These are phyloP conservation scores for Lapara coniferarum DNA, from an alignment of 2,888 invertebrate species.

Conservation along the genomic window DNA sequence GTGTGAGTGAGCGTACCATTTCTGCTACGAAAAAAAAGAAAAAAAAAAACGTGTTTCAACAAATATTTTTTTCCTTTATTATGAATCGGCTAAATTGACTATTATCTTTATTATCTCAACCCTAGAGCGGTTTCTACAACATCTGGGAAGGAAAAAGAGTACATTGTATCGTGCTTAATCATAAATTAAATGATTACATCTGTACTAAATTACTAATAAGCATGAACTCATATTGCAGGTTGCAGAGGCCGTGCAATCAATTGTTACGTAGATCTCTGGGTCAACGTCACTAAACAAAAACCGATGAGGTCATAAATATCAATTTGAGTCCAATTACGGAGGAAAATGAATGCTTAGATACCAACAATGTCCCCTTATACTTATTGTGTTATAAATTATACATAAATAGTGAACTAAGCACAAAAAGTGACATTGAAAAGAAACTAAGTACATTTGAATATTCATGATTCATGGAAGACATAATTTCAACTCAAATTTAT, in stretches of 20 bases:
- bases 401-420: not conserved
- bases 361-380: constrained; percentile 3
- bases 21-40: too few relatives aligned
- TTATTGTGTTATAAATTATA: not conserved
- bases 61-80: too few relatives aligned
- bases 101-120: too few relatives aligned
- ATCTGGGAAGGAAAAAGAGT: too few relatives aligned
- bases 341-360: not conserved
- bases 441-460: not conserved
- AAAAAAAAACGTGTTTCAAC: too few relatives aligned
- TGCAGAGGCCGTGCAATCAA: constrained; percentile 30
- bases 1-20: too few relatives aligned
- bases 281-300: constrained; percentile 27
- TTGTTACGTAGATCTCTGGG: constrained; percentile 27
- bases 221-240: not conserved
- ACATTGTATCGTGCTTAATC: too few relatives aligned
- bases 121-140: too few relatives aligned
- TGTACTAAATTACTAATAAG: not conserved
- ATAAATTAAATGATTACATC: not conserved
- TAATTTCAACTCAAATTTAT: too few relatives aligned
- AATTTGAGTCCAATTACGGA: not conserved
- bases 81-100: too few relatives aligned
- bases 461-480: not conserved
- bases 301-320: constrained; percentile 1
- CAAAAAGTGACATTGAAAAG: not conserved